Conservation (phyloP, 2,113 vertebrate genomes). For the Pachypanchax playfairii region DNA sequence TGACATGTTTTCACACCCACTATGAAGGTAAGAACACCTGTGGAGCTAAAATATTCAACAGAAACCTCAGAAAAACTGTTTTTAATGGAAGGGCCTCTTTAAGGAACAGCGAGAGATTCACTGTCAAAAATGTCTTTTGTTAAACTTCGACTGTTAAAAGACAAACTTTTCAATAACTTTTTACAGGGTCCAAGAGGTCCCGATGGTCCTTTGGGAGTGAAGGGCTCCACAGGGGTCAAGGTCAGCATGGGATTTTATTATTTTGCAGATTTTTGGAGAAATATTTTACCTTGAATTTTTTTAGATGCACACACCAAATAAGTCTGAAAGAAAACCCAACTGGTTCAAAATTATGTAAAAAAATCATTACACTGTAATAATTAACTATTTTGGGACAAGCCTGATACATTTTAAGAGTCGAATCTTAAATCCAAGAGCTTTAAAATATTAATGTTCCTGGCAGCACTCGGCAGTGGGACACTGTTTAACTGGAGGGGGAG, state of each 20-base stretch:
- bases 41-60: no score
- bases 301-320: constrained; percentile 2
- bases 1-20: no score
- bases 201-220: constrained; percentile 86
- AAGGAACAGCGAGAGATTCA: no score
- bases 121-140: constrained; percentile 17
- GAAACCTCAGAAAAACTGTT: no score
- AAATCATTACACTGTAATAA: constrained; percentile 25
- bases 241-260: constrained; percentile 67
- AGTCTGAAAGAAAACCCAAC: constrained; percentile 3
- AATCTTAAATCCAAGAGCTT: constrained; percentile 42
- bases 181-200: constrained; percentile 88
- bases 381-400: constrained; percentile 34
- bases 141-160: constrained; percentile 23
- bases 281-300: constrained; percentile 4
- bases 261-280: neutral
- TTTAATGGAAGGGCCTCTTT: no score
- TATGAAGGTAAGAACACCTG: no score
- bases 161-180: constrained; percentile 28
- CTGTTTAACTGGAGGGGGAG: constrained; percentile 33
- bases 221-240: constrained; percentile 84
- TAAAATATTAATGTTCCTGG: constrained; percentile 43
- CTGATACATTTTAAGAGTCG: constrained; percentile 25
- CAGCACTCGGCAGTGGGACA: constrained; percentile 6
- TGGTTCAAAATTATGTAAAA: neutral